Evolutionary conservation across 2,888 invertebrate species (phyloP), one percentile per base, ranked within the genome.

Genomic region (Opisthograptis luteolata): DNA sequence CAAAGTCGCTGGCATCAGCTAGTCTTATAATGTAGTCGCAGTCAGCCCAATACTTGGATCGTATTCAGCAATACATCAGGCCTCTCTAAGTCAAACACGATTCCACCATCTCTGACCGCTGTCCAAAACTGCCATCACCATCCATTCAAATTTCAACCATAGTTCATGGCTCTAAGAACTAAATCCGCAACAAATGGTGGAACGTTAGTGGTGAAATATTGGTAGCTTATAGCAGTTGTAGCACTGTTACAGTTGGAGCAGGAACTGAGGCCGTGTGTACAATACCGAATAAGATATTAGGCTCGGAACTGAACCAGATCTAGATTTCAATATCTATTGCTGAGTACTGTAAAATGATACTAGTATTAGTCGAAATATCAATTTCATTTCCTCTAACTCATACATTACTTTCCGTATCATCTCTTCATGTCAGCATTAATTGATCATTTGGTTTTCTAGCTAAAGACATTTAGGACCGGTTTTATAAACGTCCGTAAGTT

Each of bases 51-150:
- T 17, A 3, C 22, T 55, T 47, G 27, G 1, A 13, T 30, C 31
- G 12, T 30, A n/a, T 24, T 6, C 9, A 44, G 48, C 52, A 55
- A 58, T 62, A 62, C 50, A 62, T 63, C 61, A 60, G 59, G 60
- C 48, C 41, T 49, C 50, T 49, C 50, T 55, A 56, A 66, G 60
- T 58, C 56, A 62, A 60, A 58, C 57, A 58, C 52, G 49, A 59
- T 48, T 56, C 51, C 22, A 27, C 15, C 36, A 30, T 44, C 24
- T 27, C 50, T 51, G 49, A 60, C 60, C 52, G 42, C 46, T 36
- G 39, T n/a, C 36, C 45, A 39, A 20, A 49, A 37, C 31, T 32
- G 40, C 39, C 20, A 43, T 31, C 9, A 15, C 12, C n/a, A 10
- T 1, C 3, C 27, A 24, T 19, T 31, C 14, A 32, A 55, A 55